These are phyloP conservation scores for Smutsia temminckii DNA, from an alignment of 2,797 vertebrate species.

Conservation along the genomic window DNA sequence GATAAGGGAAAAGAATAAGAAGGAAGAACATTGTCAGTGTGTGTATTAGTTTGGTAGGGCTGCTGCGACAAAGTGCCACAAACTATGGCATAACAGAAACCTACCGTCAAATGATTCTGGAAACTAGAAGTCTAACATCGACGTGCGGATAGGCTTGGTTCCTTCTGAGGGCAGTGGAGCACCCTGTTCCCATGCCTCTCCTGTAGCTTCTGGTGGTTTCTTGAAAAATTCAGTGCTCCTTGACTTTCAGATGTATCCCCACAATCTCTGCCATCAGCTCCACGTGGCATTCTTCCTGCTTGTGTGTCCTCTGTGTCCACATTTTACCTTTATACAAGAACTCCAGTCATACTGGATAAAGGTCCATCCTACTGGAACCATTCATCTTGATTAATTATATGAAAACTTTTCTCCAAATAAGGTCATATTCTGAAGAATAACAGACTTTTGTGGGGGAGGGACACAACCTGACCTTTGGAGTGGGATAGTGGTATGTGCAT, in stretches of 20 bases:
- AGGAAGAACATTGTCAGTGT: background rate
- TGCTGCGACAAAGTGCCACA: background rate
- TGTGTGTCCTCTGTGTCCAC: background rate
- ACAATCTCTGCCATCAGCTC: background rate
- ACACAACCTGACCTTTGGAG: background rate
- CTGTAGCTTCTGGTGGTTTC: too few species aligned
- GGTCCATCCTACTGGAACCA: background rate
- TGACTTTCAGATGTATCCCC: background rate
- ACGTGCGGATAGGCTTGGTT: background rate
- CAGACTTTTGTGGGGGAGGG: accelerated
- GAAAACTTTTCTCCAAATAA: background rate
- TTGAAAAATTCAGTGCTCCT: background rate
- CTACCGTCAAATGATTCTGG: background rate
- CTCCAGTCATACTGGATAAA: background rate
- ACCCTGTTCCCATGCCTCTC: background rate
- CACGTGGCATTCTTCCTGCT: accelerated
- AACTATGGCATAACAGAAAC: background rate
- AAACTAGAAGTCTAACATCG: background rate
- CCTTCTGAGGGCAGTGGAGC: background rate
- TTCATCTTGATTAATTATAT: background rate
- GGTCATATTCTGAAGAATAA: background rate
- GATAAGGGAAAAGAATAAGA: background rate
- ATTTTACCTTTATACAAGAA: background rate
- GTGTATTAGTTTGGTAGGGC: background rate
- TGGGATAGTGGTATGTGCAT: background rate